Evolutionary conservation across 2,797 vertebrate genomes (phyloP), one percentile per base, ranked within the genome.

Genomic region (Hypotaenidia philippensis): DNA sequence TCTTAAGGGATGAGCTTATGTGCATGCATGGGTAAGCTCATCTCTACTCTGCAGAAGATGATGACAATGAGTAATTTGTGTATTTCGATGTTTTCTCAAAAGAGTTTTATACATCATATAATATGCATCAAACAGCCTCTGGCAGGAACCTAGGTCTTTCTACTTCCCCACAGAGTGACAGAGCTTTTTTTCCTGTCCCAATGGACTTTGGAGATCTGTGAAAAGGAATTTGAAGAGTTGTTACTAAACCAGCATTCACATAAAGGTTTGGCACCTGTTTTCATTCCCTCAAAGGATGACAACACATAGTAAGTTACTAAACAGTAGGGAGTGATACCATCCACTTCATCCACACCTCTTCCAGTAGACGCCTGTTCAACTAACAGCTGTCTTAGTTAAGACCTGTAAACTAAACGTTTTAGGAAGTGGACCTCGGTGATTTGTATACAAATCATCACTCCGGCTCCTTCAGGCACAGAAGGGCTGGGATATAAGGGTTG

Each of bases 181-280:
- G 12, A 15, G 4, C 1, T 22, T 34, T 38, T 38, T 36, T 29
- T 1, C 44, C 11, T 4, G 2, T 50, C 12, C 12, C 13, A 40
- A 8, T 17, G 29, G 36, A 69, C 32, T 60, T 60, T 32, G 34
- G 20, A 87, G 32, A 23, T 5, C 0, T 2, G 5, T 21, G 29
- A 25, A 47, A 68, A 71, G 0, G 3, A 74, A 93, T 31, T 49
- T 1, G 9, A 65, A 72, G 23, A 32, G 10, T 11, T 45, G 29
- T 8, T 25, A 69, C 23, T 49, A 60, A 41, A 71, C 31, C 38
- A 41, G 21, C 38, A 34, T 69, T 65, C 65, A 45, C 15, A 27
- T 81, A 60, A 56, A n/a, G 32, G 15, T 34, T 45, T 81, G 31
- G 15, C 32, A 86, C 32, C 10, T 22, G 15, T 45, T 82, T 57